These are phyloP conservation scores for Pristionchus japonicus DNA, from an alignment of 2,888 invertebrate species.

Conservation along the genomic window DNA sequence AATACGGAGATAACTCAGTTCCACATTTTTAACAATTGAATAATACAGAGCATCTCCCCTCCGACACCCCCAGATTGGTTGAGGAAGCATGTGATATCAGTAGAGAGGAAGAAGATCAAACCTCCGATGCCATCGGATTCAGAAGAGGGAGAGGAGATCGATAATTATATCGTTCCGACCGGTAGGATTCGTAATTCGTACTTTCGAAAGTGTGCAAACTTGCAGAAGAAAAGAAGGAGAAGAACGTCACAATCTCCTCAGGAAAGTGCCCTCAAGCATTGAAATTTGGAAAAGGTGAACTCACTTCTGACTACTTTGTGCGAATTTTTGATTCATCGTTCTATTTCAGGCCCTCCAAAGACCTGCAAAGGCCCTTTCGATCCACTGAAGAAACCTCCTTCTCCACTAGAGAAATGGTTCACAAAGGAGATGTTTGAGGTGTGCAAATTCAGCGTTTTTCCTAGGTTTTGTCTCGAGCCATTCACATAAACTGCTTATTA, in stretches of 20 bases:
- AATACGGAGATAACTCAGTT: no score
- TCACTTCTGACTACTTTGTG: neutral
- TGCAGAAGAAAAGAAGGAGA: neutral
- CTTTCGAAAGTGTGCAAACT: neutral
- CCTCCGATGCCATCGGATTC: neutral
- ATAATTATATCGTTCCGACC: neutral
- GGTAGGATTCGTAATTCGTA: neutral
- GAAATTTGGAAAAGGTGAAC: neutral
- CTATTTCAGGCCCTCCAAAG: neutral
- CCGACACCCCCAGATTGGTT: conserved; percentile 7
- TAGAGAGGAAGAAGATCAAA: conserved; percentile 14
- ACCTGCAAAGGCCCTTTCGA: conserved; percentile 55
- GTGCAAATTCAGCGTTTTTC: neutral
- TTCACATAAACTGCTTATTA: no score
- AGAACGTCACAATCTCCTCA: neutral
- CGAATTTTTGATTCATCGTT: neutral
- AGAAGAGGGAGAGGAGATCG: conserved; percentile 7
- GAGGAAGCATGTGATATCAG: conserved; percentile 5
- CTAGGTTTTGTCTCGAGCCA: no score
- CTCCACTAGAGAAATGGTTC: conserved; percentile 65
- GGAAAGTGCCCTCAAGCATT: neutral
- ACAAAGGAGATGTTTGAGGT: conserved; percentile 65
- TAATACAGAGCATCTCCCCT: neutral
- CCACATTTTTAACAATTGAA: neutral
- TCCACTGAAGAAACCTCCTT: conserved; percentile 62